These are phyloP conservation scores for Xiphorhynchus erythropygius DNA, from an alignment of 2,797 vertebrate species.

Conservation along the genomic window DNA sequence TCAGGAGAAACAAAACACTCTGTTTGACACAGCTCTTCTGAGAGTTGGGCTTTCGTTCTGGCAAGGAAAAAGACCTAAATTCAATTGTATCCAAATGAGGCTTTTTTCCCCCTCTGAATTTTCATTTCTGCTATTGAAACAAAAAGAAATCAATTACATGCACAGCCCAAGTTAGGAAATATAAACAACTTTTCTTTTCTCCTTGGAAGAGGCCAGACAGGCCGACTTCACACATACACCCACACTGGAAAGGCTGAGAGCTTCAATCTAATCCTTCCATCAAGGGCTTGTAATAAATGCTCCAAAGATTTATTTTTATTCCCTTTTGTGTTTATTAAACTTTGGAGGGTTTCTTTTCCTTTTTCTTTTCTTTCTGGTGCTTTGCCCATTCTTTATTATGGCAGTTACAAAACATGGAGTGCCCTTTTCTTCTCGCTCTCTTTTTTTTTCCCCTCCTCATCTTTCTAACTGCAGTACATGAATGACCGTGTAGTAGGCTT, in stretches of 20 bases:
- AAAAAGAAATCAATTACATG: slow-evolving; percentile 36
- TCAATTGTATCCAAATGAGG: slow-evolving; percentile 15
- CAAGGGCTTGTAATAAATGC: slow-evolving; percentile 73
- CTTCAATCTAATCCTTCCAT: slow-evolving; percentile 68
- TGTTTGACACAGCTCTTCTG: slow-evolving; percentile 32
- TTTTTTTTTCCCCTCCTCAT: slow-evolving; percentile 5
- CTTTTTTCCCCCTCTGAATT: neutral
- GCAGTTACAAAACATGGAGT: slow-evolving; percentile 55
- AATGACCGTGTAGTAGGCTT: slow-evolving; percentile 63
- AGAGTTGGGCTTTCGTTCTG: neutral
- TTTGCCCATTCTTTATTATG: slow-evolving; percentile 72
- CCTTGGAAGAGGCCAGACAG: neutral
- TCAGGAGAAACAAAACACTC: slow-evolving; percentile 40
- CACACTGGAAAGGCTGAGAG: slow-evolving; percentile 53
- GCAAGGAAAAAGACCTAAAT: neutral
- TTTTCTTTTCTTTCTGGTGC: slow-evolving; percentile 64
- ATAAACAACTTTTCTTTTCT: slow-evolving; percentile 60
- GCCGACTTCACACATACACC: slow-evolving; percentile 34
- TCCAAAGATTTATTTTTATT: slow-evolving; percentile 83
- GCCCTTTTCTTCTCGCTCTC: slow-evolving; percentile 43
- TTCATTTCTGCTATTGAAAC: slow-evolving; percentile 46
- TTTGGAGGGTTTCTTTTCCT: slow-evolving; percentile 63
- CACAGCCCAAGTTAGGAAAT: slow-evolving; percentile 21
- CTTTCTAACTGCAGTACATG: slow-evolving; percentile 72
- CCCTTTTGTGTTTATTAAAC: slow-evolving; percentile 81